phyloP scores from a whole-genome alignment of 2,888 invertebrate species.

The Mimachlamys varia region DNA sequence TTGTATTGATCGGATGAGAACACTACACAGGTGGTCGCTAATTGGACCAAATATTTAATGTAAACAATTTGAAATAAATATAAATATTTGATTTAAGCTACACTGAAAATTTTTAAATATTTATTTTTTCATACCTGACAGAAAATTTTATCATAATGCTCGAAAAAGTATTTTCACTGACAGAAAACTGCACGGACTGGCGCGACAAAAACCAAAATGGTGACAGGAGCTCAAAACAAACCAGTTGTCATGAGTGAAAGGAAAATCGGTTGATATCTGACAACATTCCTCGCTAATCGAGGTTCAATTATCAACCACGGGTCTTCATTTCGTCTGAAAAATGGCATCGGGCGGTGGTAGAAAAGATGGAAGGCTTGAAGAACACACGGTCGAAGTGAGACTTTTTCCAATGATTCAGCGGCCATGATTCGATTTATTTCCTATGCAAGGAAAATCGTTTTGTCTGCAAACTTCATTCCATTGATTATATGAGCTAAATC shows the following conservation, averaged over 20 bases:
- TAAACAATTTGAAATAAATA: not conserved
- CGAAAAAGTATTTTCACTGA: not conserved
- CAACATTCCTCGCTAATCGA: not conserved
- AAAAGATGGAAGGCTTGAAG: slow-evolving; percentile 64
- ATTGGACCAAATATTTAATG: not conserved
- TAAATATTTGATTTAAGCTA: not conserved
- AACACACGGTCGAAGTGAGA: slow-evolving; percentile 72
- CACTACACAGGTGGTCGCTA: not conserved
- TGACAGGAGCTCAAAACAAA: slow-evolving; percentile 13
- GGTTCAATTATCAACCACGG: not conserved
- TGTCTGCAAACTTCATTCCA: too few species aligned
- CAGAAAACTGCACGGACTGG: not conserved
- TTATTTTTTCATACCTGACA: not conserved
- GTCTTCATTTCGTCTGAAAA: not conserved
- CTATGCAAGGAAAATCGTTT: not conserved
- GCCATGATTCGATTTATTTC: not conserved
- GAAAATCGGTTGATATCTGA: not conserved
- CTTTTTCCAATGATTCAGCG: not conserved
- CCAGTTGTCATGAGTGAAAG: not conserved
- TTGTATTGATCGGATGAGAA: not conserved
- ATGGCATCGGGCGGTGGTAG: slow-evolving; percentile 62
- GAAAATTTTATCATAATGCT: not conserved
- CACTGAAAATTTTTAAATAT: not conserved
- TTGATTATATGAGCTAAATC: too few species aligned
- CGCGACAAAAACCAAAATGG: not conserved